These are phyloP conservation scores for Hypocryptadius cinnamomeus DNA, from an alignment of 2,113 vertebrate genomes.

Conservation along the genomic window DNA sequence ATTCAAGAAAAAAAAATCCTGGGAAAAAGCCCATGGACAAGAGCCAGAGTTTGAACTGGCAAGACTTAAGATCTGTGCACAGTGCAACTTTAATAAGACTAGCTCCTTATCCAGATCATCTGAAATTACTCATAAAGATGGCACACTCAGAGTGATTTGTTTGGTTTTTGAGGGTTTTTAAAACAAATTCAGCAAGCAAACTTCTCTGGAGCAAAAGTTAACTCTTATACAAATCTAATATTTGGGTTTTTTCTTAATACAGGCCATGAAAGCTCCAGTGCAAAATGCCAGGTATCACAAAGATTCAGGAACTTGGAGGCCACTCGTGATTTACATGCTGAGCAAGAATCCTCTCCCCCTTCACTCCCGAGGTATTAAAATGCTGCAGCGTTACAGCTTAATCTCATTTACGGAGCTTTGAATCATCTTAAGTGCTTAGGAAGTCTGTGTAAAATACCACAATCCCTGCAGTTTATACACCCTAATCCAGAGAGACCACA, in stretches of 20 bases:
- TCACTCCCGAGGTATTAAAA: slow-evolving; percentile 34
- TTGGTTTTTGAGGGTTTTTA: not conserved
- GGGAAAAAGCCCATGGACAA: slow-evolving; percentile 11
- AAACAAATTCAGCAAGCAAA: not conserved
- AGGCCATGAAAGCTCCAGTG: not conserved
- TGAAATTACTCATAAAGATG: not conserved
- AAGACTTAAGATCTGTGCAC: slow-evolving; percentile 11
- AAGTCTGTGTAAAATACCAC: slow-evolving; percentile 40
- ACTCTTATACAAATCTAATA: not conserved
- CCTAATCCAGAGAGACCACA: not conserved
- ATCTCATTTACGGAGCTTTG: slow-evolving; percentile 56
- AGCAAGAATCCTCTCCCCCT: slow-evolving; percentile 3
- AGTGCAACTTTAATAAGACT: not conserved
- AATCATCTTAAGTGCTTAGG: slow-evolving; percentile 53
- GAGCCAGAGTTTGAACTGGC: slow-evolving; percentile 37
- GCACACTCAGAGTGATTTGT: not conserved
- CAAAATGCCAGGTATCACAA: not conserved
- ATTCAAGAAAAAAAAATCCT: not conserved
- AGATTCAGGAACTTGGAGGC: not conserved
- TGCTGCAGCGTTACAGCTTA: slow-evolving; percentile 23
- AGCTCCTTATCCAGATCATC: not conserved
- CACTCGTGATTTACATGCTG: not conserved
- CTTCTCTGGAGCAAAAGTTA: not conserved
- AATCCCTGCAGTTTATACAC: slow-evolving; percentile 2
- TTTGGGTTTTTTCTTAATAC: not conserved